Percentiles rank a stretch among this genome's conserved stretches.
These are phyloP conservation scores for Phalacrocorax pelagicus DNA, from an alignment of 2,113 vertebrate species.

Conservation along the genomic window DNA sequence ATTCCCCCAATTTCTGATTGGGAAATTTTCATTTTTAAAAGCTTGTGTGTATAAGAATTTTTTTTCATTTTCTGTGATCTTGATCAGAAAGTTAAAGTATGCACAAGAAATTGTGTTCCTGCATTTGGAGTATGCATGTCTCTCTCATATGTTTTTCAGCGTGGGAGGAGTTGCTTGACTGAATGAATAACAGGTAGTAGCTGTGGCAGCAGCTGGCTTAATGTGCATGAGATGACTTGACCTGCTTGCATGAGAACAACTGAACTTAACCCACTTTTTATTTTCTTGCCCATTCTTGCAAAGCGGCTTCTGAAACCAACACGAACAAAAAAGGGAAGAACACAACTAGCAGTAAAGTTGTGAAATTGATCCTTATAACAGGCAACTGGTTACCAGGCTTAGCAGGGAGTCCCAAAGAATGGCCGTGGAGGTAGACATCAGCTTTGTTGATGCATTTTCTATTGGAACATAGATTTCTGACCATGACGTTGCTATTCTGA, in stretches of 20 bases:
- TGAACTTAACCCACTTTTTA: not conserved
- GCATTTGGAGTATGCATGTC: not conserved
- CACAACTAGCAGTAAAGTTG: not conserved
- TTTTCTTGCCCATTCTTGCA: not conserved
- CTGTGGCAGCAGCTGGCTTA: not conserved
- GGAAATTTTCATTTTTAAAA: not conserved
- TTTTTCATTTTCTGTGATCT: not conserved
- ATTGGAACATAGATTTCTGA: not conserved
- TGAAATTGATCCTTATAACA: not conserved
- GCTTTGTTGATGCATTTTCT: not conserved
- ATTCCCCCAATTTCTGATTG: not conserved
- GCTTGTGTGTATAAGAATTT: not conserved
- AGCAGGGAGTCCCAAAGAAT: not conserved
- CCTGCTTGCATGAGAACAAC: not conserved
- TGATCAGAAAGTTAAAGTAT: not conserved
- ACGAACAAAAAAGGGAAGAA: not conserved
- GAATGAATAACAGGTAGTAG: not conserved
- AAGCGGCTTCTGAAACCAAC: not conserved
- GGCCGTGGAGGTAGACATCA: not conserved
- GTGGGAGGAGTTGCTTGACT: not conserved
- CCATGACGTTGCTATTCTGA: not conserved
- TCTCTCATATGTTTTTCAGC: not conserved
- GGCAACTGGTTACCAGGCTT: not conserved
- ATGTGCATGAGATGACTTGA: not conserved
- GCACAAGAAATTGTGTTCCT: not conserved